phyloP scores from a whole-genome alignment of 2,797 vertebrate species.

The Platyrinchus mystaceus region DNA sequence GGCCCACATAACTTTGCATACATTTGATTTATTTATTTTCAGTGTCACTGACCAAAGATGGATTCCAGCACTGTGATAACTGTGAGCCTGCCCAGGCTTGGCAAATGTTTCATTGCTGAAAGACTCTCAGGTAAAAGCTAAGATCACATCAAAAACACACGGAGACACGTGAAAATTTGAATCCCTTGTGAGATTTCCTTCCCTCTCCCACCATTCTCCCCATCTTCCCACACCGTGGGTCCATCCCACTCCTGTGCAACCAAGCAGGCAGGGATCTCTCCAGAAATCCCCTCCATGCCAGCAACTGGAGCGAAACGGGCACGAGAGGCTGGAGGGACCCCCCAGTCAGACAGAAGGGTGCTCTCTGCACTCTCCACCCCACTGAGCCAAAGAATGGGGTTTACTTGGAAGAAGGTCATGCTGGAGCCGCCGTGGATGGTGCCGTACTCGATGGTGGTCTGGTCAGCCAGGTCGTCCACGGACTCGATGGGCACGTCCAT shows the following conservation, averaged over 20 bases:
- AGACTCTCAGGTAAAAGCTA: neutral
- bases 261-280: neutral
- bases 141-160: neutral
- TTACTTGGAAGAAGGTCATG: conserved; percentile 99
- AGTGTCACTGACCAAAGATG: neutral
- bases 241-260: neutral
- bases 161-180: neutral
- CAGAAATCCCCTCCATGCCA: neutral
- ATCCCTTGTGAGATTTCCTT: neutral
- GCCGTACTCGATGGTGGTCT: conserved; percentile 96
- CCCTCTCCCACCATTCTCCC: neutral
- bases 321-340: neutral
- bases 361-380: neutral
- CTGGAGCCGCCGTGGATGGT: conserved; percentile 98
- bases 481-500: conserved; percentile 99
- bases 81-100: neutral
- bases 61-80: neutral
- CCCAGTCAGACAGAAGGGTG: neutral
- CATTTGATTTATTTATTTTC: neutral
- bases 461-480: conserved; percentile 96
- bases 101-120: neutral
- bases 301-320: neutral
- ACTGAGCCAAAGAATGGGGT: neutral
- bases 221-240: neutral
- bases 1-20: neutral